Conservation (phyloP, 2,113 vertebrate genomes). For the Silurus meridionalis region DNA sequence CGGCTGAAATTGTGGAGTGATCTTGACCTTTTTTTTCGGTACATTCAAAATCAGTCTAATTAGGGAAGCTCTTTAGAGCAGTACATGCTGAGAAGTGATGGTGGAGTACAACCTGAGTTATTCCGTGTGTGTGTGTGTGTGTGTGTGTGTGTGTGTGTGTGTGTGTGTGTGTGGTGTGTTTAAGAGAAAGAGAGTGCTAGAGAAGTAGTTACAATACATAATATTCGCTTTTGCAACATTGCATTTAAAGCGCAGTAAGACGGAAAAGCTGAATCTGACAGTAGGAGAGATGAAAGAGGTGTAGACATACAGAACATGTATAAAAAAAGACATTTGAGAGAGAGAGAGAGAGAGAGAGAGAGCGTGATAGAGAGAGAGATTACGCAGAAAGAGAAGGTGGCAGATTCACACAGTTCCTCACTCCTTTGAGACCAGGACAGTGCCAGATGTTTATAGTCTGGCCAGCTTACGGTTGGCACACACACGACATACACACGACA, state of each 20-base stretch:
- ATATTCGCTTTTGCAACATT: not conserved
- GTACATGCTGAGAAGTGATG: conserved; percentile 5
- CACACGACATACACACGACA: not conserved
- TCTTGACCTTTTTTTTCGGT: conserved; percentile 33
- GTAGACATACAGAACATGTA: not conserved
- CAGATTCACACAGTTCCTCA: conserved; percentile 61
- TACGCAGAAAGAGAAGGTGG: conserved; percentile 50
- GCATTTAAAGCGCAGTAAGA: not conserved
- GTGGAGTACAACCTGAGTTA: not conserved
- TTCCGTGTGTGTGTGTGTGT: not conserved
- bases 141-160: not conserved
- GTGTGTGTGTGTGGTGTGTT: not conserved
- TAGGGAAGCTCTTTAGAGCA: conserved; percentile 9
- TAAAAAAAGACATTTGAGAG: too few species aligned
- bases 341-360: not conserved
- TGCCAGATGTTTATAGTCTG: conserved; percentile 71
- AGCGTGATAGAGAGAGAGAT: not conserved
- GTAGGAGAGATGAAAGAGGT: not conserved
- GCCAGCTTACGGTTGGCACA: conserved; percentile 62
- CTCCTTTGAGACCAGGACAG: conserved; percentile 51
- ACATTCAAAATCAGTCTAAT: conserved; percentile 38
- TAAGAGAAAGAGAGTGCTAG: not conserved
- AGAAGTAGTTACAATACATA: not conserved
- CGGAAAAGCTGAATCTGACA: not conserved
- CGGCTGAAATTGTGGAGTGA: conserved; percentile 14